These are phyloP conservation scores for Imbricaverruca yamaguchii DNA, from an alignment of 2,888 invertebrate species.

Conservation along the genomic window DNA sequence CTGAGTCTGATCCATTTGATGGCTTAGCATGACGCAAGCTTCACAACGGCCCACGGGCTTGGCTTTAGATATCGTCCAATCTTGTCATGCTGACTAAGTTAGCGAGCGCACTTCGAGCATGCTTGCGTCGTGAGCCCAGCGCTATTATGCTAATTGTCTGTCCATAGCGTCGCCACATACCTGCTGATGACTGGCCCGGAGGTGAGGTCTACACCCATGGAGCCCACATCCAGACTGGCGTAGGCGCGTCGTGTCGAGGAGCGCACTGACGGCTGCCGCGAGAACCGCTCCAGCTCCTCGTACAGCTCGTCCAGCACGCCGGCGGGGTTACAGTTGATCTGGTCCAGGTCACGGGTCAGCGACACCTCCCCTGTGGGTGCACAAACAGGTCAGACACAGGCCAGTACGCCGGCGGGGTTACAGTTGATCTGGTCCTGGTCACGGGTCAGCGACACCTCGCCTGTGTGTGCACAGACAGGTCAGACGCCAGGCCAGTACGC, in stretches of 20 bases:
- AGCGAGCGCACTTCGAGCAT: too few species aligned
- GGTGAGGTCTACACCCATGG: conserved; percentile 62
- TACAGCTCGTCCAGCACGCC: conserved; percentile 28
- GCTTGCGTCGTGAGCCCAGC: too few species aligned
- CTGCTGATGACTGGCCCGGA: conserved; percentile 44
- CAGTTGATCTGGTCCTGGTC: conserved; percentile 18
- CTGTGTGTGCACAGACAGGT: neutral
- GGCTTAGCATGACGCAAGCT: too few species aligned
- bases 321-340: conserved; percentile 14
- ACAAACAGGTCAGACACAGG: too few species aligned
- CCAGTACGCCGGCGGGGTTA: conserved; percentile 21
- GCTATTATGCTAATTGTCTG: too few species aligned
- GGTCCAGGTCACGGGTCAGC: conserved; percentile 8
- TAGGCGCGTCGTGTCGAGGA: conserved; percentile 50
- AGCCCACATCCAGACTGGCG: conserved; percentile 57
- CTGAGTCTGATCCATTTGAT: too few species aligned
- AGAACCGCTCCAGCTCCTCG: conserved; percentile 30
- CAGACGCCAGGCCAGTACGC: too few species aligned
- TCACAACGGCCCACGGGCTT: too few species aligned
- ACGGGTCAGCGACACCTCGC: neutral
- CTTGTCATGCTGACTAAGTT: too few species aligned
- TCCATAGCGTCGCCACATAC: neutral
- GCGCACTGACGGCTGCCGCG: conserved; percentile 28
- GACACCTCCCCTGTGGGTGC: neutral
- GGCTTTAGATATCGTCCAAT: too few species aligned